Evolutionary conservation across 2,888 invertebrate genomes (phyloP).

Genomic region (Falcaria lacertinaria): DNA sequence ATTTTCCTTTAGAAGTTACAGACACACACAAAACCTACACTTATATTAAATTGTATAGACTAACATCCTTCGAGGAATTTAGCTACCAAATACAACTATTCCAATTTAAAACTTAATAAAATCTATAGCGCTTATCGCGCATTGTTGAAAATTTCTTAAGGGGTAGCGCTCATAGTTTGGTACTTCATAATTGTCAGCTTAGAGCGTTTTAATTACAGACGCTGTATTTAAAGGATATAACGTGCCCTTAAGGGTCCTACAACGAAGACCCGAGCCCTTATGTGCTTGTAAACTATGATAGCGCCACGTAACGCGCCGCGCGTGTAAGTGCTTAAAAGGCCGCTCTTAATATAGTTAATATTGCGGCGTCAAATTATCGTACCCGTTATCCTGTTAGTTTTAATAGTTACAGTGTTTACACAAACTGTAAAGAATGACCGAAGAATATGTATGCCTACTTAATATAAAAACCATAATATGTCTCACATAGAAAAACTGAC

Average conservation of each 20-base stretch:
- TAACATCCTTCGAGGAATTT: not conserved
- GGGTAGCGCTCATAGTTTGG: conserved; percentile 42
- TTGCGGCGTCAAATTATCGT: conserved; percentile 46
- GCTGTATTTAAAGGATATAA: conserved; percentile 68
- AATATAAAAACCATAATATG: no score
- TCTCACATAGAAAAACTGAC: no score
- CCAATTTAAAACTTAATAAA: conserved; percentile 1
- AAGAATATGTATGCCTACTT: no score
- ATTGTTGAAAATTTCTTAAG: conserved; percentile 36
- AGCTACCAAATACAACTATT: not conserved
- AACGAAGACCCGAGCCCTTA: conserved; percentile 40
- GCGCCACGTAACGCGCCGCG: conserved; percentile 38
- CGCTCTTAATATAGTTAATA: conserved; percentile 44
- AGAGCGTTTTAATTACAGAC: conserved; percentile 74
- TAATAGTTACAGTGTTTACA: conserved; percentile 30
- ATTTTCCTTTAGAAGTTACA: no score
- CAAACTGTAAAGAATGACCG: not conserved
- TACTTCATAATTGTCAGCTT: conserved; percentile 66
- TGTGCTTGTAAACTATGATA: conserved; percentile 67
- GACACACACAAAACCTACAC: not conserved
- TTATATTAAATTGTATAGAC: not conserved
- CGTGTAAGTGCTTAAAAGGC: conserved; percentile 39
- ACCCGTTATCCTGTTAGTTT: conserved; percentile 40
- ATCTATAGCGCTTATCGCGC: conserved; percentile 6
- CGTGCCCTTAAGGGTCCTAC: conserved; percentile 61